A percentile compares a stretch with the other conserved stretches of the same genome.
phyloP scores from a whole-genome alignment of 2,113 vertebrate species.

The Cryptomyrus ogoouensis region DNA sequence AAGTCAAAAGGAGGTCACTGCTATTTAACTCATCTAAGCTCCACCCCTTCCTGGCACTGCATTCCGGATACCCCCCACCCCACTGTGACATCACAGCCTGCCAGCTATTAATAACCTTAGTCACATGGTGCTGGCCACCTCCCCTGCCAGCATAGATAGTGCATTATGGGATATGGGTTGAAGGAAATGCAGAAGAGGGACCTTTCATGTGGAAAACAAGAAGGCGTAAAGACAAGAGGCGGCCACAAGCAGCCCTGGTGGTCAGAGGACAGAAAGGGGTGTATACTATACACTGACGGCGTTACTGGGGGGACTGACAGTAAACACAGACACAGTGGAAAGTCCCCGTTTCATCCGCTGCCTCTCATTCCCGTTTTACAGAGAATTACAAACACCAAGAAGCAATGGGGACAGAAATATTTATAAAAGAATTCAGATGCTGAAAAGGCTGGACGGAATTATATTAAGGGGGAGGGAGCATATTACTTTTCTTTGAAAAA shows the following conservation, averaged over 20 bases:
- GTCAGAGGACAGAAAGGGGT: background rate
- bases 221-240: background rate
- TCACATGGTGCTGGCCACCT: constrained; percentile 39
- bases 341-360: background rate
- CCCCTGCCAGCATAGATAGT: constrained; percentile 42
- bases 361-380: background rate
- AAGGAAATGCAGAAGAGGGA: constrained; percentile 31
- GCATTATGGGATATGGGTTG: constrained; percentile 41
- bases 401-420: background rate
- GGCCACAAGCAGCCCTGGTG: background rate
- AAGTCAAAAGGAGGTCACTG: constrained; percentile 64
- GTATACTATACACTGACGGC: background rate
- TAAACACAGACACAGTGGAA: background rate
- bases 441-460: background rate
- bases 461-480: background rate
- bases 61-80: constrained; percentile 58
- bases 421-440: background rate
- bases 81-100: constrained; percentile 77
- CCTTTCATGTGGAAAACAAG: background rate
- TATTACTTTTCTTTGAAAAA: background rate
- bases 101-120: constrained; percentile 70
- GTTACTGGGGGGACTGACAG: background rate
- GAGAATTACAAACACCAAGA: background rate
- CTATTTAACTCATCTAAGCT: constrained; percentile 52
- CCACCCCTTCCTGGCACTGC: constrained; percentile 57